Evolutionary conservation across 2,888 invertebrate species (phyloP), one percentile per base, ranked within the genome.

Genomic region (Vanessa cardui): DNA sequence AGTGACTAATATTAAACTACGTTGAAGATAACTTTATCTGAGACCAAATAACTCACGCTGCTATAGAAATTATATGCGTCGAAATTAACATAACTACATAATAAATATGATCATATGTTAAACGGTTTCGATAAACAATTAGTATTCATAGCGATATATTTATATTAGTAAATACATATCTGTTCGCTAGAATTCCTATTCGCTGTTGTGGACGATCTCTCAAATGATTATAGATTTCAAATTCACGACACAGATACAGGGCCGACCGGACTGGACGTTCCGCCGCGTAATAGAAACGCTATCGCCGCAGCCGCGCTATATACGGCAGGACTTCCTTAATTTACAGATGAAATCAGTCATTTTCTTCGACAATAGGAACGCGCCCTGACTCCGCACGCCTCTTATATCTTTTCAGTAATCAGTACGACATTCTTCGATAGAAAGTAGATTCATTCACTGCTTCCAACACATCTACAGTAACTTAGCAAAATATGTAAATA

Each of bases 271-370:
- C 62, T 61, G 45, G 54, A 45, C 15, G 15, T 2, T 56, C 46
- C 39, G 4, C 39, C 4, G 39, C 39, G 4, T 56, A 63, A 46
- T 46, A 45, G 46, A 31, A 54, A 26, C 18, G 7, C 56, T 50
- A 50, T 50, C 50, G 50, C 46, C 33, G 56, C 33, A 12, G 39
- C 59, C 46, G 26, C 21, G 16, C 74, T 16, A 2, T 59, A 45
- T 39, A 50, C 21, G 16, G 18, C 16, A 20, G 31, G 8, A 12
- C 50, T 50, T 50, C 50, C 50, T 50, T 12, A 15, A 50, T 50
- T 50, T 12, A 26, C 20, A 50, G 50, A 50, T 50, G 50, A 20
- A 21, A 50, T 50, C 50, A 50, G 21, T 50, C 50, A 50, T 20
- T 26, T 50, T 50, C 21, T 20, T 12, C 21, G 12, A 39, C 21